Evolutionary conservation across 2,888 invertebrate species (phyloP).

Genomic region (Dysmachus trigonus): DNA sequence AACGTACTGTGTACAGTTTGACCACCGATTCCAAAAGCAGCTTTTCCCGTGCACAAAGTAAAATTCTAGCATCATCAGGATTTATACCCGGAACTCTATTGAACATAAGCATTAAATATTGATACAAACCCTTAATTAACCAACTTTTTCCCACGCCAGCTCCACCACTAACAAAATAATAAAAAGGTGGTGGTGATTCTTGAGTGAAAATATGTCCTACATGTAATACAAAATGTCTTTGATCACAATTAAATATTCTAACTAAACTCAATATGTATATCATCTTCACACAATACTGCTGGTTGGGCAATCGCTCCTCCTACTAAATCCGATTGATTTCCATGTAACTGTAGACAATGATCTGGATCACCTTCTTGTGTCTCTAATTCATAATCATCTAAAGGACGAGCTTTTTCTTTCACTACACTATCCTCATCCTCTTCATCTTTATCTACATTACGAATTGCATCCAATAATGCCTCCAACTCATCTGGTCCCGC

Average conservation of each 20-base stretch:
- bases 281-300: not conserved
- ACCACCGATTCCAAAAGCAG: too few species aligned
- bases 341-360: not conserved
- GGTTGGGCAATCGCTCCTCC: too few species aligned
- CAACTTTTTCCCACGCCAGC: not conserved
- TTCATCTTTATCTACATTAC: not conserved
- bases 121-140: not conserved
- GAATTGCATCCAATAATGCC: too few species aligned
- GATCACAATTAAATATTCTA: not conserved
- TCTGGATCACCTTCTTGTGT: not conserved
- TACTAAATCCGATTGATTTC: too few species aligned
- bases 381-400: not conserved
- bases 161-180: not conserved
- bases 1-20: too few species aligned
- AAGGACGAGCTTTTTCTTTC: not conserved
- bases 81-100: too few species aligned
- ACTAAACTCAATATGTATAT: not conserved
- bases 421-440: not conserved
- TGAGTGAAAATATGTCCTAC: not conserved
- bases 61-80: too few species aligned
- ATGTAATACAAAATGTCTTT: not conserved
- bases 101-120: not conserved
- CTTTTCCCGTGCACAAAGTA: too few species aligned
- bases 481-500: too few species aligned
- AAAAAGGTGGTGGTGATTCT: not conserved